Conservation (phyloP, 2,113 vertebrate genomes). For the Dicerorhinus sumatrensis region DNA sequence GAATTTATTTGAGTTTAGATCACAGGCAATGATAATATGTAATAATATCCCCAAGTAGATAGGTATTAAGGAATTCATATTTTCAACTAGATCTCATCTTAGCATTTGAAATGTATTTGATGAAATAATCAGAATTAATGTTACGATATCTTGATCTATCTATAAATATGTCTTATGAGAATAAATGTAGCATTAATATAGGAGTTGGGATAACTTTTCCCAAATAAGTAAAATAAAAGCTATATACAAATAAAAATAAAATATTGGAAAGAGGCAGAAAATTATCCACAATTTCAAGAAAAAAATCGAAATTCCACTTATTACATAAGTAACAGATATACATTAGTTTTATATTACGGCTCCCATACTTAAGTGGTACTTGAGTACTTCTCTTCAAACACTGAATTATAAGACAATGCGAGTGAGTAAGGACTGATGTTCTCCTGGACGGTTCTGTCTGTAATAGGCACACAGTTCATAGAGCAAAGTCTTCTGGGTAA, state of each 20-base stretch:
- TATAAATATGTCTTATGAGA: background rate
- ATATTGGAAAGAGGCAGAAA: background rate
- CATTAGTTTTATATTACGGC: background rate
- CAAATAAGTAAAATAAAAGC: background rate
- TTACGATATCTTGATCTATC: background rate
- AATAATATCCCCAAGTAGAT: constrained; percentile 6
- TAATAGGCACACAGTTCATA: background rate
- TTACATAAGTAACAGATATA: background rate
- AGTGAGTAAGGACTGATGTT: background rate
- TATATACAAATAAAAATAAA: background rate
- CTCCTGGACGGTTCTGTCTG: background rate
- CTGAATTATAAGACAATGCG: background rate
- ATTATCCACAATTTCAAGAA: background rate
- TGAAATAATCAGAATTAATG: constrained; percentile 38
- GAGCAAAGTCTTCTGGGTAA: background rate
- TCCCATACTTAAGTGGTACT: background rate
- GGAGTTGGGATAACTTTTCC: background rate
- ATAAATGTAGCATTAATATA: background rate
- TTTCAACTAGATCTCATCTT: background rate
- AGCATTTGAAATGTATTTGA: background rate
- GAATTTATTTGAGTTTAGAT: background rate
- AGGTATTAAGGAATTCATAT: constrained; percentile 30
- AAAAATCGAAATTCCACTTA: background rate
- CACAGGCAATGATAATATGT: background rate
- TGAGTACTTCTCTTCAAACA: background rate